Base-by-base conservation (phyloP, 2,113 vertebrate genomes). In the Nymphicus hollandicus region DNA sequence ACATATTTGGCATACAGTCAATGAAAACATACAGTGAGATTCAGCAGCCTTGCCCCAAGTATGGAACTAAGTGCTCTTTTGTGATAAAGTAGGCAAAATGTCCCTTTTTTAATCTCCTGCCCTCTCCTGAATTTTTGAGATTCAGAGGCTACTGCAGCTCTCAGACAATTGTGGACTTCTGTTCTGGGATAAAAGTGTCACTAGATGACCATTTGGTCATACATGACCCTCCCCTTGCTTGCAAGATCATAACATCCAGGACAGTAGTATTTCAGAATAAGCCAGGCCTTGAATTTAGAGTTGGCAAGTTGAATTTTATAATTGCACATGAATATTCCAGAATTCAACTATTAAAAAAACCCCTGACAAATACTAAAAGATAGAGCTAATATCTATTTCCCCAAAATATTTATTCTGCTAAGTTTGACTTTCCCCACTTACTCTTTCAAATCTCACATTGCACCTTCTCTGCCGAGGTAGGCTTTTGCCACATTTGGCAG, bases 361-460 rank as follows among this genome's bases (percentile, higher is more conserved):
- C 64, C 64, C 53, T 80, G 28, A 11, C 44, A 66, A 58, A 73
- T 25, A 66, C 46, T 22, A 17, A 86, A 73, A 85, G n/a, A 7
- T 3, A 64, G 27, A 58, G 5, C 12, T 29, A 16, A 37, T 39
- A 2, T n/a, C 3, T 41, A 6, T 46, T 86, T 61, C 53, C 28
- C 28, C 13, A 20, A 60, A 69, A 65, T 76, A 76, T 68, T 83
- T 91, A 41, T 73, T 65, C 31, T 50, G 11, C 17, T 17, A 70
- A 80, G 12, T 47, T 39, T 11, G 1, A 8, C 12, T 69, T 74
- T 82, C 9, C 31, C 22, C 39, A n/a, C 28, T 65, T 50, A 50
- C 3, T 65, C 15, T 43, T 86, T 50, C 46, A 83, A 55, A n/a
- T 22, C 17, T 55, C 4, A 0, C 1, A 0, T 60, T 14, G 17